These are phyloP conservation scores for Yasuhikotakia modesta DNA, from an alignment of 2,797 vertebrate species.

Conservation along the genomic window DNA sequence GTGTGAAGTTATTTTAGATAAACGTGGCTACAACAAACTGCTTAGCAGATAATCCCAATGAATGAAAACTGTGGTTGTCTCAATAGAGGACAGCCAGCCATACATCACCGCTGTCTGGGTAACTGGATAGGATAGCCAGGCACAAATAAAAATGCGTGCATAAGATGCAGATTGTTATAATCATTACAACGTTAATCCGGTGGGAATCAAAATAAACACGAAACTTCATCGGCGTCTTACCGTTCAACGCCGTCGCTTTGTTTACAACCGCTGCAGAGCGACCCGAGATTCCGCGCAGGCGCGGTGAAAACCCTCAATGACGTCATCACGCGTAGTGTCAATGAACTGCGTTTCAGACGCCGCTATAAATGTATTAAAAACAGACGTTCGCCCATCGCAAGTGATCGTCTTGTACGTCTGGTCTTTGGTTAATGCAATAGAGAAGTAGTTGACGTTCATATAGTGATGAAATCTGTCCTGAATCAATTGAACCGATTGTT, in stretches of 20 bases:
- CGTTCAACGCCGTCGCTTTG: conserved; percentile 30
- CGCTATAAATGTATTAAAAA: no score
- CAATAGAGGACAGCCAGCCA: neutral
- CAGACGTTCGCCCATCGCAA: neutral
- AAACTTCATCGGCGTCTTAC: neutral
- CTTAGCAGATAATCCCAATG: neutral
- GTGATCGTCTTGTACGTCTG: neutral
- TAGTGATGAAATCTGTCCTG: no score
- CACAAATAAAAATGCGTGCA: neutral
- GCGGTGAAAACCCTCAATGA: neutral
- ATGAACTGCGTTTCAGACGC: neutral
- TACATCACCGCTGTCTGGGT: neutral
- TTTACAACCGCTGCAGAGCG: conserved; percentile 33
- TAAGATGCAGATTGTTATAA: neutral
- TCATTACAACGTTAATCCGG: neutral
- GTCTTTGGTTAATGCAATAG: neutral
- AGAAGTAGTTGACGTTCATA: no score
- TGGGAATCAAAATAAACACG: neutral
- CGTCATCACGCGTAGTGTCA: neutral
- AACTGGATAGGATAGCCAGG: neutral
- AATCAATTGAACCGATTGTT: no score
- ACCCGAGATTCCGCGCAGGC: conserved; percentile 1
- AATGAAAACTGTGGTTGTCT: neutral
- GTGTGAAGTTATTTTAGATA: no score
- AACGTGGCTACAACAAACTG: neutral